phyloP scores from a whole-genome alignment of 2,113 vertebrate genomes.

The Todiramphus chloris region DNA sequence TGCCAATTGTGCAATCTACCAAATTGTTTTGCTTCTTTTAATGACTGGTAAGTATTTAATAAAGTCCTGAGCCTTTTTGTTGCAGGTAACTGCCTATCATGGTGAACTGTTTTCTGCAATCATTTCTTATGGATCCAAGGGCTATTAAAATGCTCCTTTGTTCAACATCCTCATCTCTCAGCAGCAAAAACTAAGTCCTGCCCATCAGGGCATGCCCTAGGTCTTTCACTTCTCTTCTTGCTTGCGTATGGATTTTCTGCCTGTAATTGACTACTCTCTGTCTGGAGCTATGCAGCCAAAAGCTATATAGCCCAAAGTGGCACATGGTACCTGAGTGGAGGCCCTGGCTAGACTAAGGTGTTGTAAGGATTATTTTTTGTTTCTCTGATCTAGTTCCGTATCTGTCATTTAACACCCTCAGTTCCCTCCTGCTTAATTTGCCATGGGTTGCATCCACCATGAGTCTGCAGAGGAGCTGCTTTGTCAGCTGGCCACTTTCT shows the following conservation, averaged over 20 bases:
- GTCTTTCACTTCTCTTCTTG: neutral
- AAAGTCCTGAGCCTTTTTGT: neutral
- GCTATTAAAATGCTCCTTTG: neutral
- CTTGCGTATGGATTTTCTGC: neutral
- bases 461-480: neutral
- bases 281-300: neutral
- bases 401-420: neutral
- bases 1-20: neutral
- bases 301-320: neutral
- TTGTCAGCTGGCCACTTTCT: neutral
- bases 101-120: neutral
- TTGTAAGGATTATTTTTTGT: neutral
- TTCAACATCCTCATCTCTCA: neutral
- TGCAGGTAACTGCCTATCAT: neutral
- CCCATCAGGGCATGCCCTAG: fast-evolving
- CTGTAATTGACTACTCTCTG: neutral
- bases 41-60: neutral
- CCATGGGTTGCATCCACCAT: too few species aligned
- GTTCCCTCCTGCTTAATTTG: neutral
- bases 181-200: neutral
- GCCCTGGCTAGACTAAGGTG: neutral
- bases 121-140: neutral
- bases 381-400: neutral
- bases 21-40: neutral
- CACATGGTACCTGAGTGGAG: neutral